Conservation (phyloP, 2,797 vertebrate genomes). For the Hozukius guyotensis region DNA sequence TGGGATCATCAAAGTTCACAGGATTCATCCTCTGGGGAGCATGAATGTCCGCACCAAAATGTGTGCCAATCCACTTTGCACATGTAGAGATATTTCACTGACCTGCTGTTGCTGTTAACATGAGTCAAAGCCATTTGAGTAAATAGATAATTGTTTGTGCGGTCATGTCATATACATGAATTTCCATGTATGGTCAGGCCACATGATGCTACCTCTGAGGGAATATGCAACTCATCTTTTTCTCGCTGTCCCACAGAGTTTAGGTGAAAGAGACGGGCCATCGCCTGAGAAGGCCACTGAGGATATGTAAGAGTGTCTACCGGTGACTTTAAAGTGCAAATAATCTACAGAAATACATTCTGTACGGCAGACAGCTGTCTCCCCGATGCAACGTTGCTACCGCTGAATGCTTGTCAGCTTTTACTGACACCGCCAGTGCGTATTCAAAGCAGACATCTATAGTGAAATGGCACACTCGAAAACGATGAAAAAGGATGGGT, state of each 20-base stretch:
- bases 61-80: not conserved
- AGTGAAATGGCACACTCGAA: slow-evolving; percentile 49
- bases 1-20: no score
- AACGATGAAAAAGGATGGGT: slow-evolving; percentile 46
- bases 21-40: not conserved
- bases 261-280: slow-evolving; percentile 33
- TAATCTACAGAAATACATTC: slow-evolving; percentile 54
- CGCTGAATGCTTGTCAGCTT: slow-evolving; percentile 57
- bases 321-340: slow-evolving; percentile 62
- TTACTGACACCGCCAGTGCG: slow-evolving; percentile 46
- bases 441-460: slow-evolving; percentile 45
- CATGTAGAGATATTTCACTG: not conserved
- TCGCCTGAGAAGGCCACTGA: slow-evolving; percentile 39
- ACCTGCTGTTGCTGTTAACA: not conserved
- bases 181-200: not conserved
- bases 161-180: not conserved
- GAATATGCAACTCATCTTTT: slow-evolving; percentile 20
- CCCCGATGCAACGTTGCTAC: slow-evolving; percentile 21
- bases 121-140: not conserved
- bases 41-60: not conserved
- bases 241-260: not conserved
- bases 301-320: slow-evolving; percentile 45
- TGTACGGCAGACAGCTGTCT: slow-evolving; percentile 48
- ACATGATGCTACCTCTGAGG: not conserved
- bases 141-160: not conserved